A percentile compares a stretch with the other conserved stretches of the same genome.
These are phyloP conservation scores for Lagothrix lagotricha DNA, from an alignment of 2,797 vertebrate genomes.

Conservation along the genomic window DNA sequence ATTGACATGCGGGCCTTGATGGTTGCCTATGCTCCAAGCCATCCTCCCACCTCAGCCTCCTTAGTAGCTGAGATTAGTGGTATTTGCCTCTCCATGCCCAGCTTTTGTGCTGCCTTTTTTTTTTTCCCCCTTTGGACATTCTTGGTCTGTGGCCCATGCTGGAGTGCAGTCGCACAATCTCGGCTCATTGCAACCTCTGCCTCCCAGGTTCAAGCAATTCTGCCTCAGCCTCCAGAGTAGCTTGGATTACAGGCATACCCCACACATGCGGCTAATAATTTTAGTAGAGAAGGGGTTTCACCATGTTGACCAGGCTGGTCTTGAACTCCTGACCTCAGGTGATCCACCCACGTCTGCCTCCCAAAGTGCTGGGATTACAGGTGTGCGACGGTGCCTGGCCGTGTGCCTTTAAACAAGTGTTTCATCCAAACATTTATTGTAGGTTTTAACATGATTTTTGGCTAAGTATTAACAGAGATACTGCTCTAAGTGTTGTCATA, in stretches of 20 bases:
- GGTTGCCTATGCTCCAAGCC: background rate
- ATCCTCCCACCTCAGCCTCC: background rate
- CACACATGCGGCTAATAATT: accelerated
- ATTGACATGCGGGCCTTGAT: background rate
- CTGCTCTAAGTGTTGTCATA: background rate
- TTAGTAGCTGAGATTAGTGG: background rate
- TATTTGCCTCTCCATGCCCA: background rate
- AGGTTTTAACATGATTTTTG: background rate
- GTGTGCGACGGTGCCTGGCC: too few relatives aligned
- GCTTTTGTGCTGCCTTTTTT: background rate
- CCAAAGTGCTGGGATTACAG: too few relatives aligned
- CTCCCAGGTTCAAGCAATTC: background rate
- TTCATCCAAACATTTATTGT: background rate
- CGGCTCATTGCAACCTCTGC: background rate
- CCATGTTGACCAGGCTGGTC: too few relatives aligned
- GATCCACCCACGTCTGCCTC: too few relatives aligned
- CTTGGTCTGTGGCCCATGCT: background rate
- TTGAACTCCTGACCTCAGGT: too few relatives aligned
- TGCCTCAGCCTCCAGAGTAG: background rate
- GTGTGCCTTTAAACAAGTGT: background rate
- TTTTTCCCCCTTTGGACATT: background rate
- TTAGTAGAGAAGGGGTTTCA: background rate
- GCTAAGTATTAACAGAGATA: background rate
- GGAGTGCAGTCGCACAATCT: background rate
- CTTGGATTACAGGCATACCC: background rate